These are phyloP conservation scores for Poecilia gillii DNA, from an alignment of 2,797 vertebrate genomes.

Conservation along the genomic window DNA sequence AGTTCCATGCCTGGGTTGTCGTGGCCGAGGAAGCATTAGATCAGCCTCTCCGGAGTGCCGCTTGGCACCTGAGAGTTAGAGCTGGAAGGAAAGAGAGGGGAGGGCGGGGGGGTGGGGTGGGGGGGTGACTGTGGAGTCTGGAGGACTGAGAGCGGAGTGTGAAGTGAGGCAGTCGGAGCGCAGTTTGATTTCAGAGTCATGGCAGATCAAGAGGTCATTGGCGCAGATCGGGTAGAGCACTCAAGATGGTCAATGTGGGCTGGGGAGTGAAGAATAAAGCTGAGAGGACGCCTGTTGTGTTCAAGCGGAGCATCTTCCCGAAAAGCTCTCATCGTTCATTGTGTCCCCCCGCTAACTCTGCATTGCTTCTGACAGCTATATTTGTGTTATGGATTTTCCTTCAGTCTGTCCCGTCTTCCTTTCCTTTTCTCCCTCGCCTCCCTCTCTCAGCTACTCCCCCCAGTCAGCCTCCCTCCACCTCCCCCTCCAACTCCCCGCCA, in stretches of 20 bases:
- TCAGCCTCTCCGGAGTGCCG: slow-evolving; percentile 74
- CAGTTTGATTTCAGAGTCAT: slow-evolving; percentile 40
- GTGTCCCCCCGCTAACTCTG: slow-evolving; percentile 78
- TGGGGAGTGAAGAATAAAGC: slow-evolving; percentile 8
- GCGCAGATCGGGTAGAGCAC: slow-evolving; percentile 40
- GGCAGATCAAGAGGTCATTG: slow-evolving; percentile 45
- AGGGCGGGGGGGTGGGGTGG: background rate
- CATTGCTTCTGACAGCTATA: slow-evolving; percentile 83
- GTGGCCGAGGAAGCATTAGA: slow-evolving; percentile 80
- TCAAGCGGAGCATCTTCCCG: slow-evolving; percentile 52
- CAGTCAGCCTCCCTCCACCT: slow-evolving; percentile 22
- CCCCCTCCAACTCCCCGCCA: slow-evolving; percentile 53
- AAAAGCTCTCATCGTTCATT: slow-evolving; percentile 55
- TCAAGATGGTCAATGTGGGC: slow-evolving; percentile 35
- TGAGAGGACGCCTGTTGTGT: slow-evolving; percentile 49
- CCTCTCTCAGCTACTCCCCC: slow-evolving; percentile 58
- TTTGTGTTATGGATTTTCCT: slow-evolving; percentile 89
- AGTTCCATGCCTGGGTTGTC: slow-evolving; percentile 73
- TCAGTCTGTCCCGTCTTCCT: slow-evolving; percentile 75
- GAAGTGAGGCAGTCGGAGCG: slow-evolving; percentile 44
- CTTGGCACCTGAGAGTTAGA: slow-evolving; percentile 64
- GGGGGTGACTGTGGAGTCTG: slow-evolving; percentile 33
- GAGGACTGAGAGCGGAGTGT: slow-evolving; percentile 35
- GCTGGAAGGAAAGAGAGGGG: slow-evolving; percentile 30
- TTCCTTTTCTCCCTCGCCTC: slow-evolving; percentile 52